Evolutionary conservation across 2,888 invertebrate genomes (phyloP).

Genomic region (Agrochola litura): DNA sequence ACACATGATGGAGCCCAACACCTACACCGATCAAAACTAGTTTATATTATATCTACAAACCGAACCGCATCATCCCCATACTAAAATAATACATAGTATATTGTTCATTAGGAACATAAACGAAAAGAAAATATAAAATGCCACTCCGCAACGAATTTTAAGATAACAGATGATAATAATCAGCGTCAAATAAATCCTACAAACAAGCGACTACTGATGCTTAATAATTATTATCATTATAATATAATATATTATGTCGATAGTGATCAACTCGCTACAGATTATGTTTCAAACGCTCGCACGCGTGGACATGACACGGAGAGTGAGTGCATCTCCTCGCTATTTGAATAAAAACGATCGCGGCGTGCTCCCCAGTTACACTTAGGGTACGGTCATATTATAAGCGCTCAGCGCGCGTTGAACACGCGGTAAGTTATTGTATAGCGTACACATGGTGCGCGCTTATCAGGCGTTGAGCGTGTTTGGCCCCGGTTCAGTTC

Average conservation of each 20-base stretch:
- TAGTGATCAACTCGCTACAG: conserved; percentile 3
- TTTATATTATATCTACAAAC: neutral
- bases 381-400: neutral
- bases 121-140: neutral
- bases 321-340: neutral
- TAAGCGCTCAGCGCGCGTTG: too few relatives aligned
- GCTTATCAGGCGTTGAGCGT: too few relatives aligned
- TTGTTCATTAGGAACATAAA: neutral
- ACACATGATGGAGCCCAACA: neutral
- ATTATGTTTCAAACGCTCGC: conserved; percentile 2
- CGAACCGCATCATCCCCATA: neutral
- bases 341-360: conserved; percentile 15
- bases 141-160: conserved; percentile 4
- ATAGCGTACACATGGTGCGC: too few relatives aligned
- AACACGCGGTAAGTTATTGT: too few relatives aligned
- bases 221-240: too few relatives aligned
- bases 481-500: too few relatives aligned
- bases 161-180: conserved; percentile 14
- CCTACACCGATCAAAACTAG: neutral
- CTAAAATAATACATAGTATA: neutral
- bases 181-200: conserved; percentile 1
- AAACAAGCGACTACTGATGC: neutral
- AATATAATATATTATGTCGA: conserved; percentile 10
- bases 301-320: neutral
- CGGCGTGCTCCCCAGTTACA: conserved; percentile 2